phyloP scores from a whole-genome alignment of 2,797 vertebrate genomes.

The Crax fasciolata region DNA sequence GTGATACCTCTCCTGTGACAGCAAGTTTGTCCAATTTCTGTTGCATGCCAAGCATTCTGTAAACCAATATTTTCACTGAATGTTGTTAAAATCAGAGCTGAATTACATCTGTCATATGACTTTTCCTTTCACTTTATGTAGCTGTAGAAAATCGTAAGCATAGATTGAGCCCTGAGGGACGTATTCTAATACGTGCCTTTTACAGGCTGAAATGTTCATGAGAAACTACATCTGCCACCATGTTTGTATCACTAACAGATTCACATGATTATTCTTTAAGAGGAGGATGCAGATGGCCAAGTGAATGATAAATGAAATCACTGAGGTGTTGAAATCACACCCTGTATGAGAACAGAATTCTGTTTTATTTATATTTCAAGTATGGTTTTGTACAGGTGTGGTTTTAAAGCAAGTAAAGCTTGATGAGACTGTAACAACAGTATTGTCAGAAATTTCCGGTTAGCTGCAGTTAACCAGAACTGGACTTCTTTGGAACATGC shows the following conservation, averaged over 20 bases:
- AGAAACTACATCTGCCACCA: neutral
- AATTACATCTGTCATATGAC: neutral
- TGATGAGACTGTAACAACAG: neutral
- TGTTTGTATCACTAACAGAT: neutral
- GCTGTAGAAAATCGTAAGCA: neutral
- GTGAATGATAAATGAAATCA: neutral
- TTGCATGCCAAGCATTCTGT: neutral
- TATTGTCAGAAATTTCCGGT: neutral
- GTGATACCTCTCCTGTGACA: neutral
- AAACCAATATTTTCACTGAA: neutral
- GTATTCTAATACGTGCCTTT: neutral
- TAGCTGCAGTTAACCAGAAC: neutral
- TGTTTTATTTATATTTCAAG: neutral
- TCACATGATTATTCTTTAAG: neutral
- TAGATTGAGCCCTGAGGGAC: neutral
- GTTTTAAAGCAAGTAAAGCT: slow-evolving; percentile 22
- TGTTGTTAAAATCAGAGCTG: neutral
- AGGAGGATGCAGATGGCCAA: neutral
- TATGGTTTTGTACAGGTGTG: neutral
- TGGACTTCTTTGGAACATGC: neutral
- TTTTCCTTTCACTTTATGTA: neutral
- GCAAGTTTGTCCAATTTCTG: neutral
- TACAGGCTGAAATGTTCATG: neutral
- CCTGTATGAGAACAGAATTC: neutral
- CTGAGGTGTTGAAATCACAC: neutral